Conservation (phyloP, 2,113 vertebrate genomes). For the Mormyrus iriodes region DNA sequence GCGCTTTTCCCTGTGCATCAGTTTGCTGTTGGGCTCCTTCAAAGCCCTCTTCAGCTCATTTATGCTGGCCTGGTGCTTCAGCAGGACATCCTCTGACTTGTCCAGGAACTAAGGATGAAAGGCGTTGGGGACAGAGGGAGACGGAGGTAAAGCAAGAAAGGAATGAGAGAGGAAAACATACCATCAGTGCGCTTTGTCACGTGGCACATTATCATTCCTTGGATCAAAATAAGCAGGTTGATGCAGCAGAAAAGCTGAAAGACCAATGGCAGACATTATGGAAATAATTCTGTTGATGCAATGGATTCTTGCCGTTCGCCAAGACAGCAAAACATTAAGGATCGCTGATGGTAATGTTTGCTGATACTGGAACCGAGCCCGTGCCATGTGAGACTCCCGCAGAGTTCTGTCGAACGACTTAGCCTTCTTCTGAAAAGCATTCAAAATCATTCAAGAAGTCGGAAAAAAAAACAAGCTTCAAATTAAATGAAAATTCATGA, state of each 20-base stretch:
- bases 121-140: conserved; percentile 6
- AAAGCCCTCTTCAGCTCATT: conserved; percentile 93
- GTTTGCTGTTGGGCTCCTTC: conserved; percentile 92
- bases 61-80: conserved; percentile 98
- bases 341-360: conserved; percentile 1
- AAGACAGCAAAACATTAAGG: not conserved
- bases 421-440: not conserved
- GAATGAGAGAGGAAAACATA: not conserved
- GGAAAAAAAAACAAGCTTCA: not conserved
- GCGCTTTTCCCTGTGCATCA: conserved; percentile 78
- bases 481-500: too few relatives aligned
- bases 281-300: conserved; percentile 8
- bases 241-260: conserved; percentile 1
- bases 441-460: not conserved
- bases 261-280: conserved; percentile 2
- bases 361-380: not conserved
- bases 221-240: not conserved
- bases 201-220: not conserved
- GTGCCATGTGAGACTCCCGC: not conserved
- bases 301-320: not conserved
- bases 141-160: not conserved
- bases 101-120: conserved; percentile 76
- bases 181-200: not conserved
- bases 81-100: conserved; percentile 88
- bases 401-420: not conserved